A percentile compares a stretch with the other conserved stretches of the same genome.
These are phyloP conservation scores for Laspeyria flexula DNA, from an alignment of 2,888 invertebrate genomes.

Conservation along the genomic window DNA sequence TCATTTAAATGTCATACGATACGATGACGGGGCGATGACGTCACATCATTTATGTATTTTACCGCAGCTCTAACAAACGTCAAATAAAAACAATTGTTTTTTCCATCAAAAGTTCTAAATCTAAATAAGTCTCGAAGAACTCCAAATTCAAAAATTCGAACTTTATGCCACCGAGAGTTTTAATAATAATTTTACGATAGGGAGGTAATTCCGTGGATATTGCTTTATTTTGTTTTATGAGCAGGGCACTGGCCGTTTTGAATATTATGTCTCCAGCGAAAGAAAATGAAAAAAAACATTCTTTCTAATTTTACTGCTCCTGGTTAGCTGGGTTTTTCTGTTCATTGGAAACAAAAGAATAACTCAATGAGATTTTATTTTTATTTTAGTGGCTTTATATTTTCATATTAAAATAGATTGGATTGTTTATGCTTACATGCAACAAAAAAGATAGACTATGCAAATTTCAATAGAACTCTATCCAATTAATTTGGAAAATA, in stretches of 20 bases:
- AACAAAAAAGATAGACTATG: not conserved
- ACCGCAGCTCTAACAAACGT: too few relatives aligned
- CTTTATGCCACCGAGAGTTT: constrained; percentile 19
- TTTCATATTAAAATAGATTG: not conserved
- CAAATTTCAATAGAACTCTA: not conserved
- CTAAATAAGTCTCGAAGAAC: not conserved
- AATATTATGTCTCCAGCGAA: constrained; percentile 19
- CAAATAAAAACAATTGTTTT: too few relatives aligned
- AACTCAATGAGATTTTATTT: not conserved
- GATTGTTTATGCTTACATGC: not conserved
- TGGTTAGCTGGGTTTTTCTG: not conserved
- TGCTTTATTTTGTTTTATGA: constrained; percentile 37
- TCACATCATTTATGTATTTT: too few relatives aligned
- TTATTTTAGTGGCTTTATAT: not conserved
- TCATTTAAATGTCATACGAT: too few relatives aligned
- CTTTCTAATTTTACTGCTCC: not conserved
- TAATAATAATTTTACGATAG: constrained; percentile 41
- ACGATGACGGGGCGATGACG: too few relatives aligned
- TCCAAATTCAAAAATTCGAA: not conserved
- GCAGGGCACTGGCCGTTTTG: constrained; percentile 12
- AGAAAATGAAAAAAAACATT: constrained; percentile 18
- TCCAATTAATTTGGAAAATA: too few relatives aligned
- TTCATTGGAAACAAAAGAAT: not conserved
- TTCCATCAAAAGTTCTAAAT: too few relatives aligned
- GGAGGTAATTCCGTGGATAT: constrained; percentile 30